These are phyloP conservation scores for Nerophis ophidion DNA, from an alignment of 2,113 vertebrate species.

Conservation along the genomic window DNA sequence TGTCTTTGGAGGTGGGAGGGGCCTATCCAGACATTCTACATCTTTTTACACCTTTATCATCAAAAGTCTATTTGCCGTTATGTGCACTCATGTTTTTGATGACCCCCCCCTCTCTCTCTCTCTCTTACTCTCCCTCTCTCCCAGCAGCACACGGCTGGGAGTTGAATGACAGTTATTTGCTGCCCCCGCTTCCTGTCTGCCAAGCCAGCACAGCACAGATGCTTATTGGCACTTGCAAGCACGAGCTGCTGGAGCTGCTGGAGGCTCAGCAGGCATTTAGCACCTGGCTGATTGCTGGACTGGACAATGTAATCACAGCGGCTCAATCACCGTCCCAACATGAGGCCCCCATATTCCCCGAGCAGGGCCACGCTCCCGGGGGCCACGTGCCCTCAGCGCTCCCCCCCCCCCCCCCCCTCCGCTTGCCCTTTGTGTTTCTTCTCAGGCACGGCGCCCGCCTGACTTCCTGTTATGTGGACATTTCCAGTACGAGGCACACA, in stretches of 20 bases:
- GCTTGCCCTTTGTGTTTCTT: conserved; percentile 39
- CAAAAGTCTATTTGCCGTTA: no score
- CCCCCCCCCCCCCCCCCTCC: conserved; percentile 35
- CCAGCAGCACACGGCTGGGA: conserved; percentile 22
- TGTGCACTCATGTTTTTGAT: no score
- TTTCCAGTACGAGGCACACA: conserved; percentile 45
- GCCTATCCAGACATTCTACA: no score
- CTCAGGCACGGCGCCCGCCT: conserved; percentile 21
- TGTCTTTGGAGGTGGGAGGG: no score
- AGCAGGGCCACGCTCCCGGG: conserved; percentile 33
- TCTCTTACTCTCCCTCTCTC: background rate
- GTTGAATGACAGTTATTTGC: conserved; percentile 67
- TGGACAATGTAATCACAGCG: conserved; percentile 35
- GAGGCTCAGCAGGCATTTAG: conserved; percentile 65
- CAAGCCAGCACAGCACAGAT: conserved; percentile 61
- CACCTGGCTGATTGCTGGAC: conserved; percentile 73
- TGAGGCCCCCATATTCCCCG: conserved; percentile 23
- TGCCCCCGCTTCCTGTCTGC: conserved; percentile 59
- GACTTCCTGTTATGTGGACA: conserved; percentile 41
- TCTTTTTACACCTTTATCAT: no score
- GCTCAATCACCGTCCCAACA: conserved; percentile 13
- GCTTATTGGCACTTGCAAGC: conserved; percentile 61
- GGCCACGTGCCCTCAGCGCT: conserved; percentile 28
- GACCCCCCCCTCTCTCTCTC: no score
- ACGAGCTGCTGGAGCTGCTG: background rate